Conservation (phyloP, 1,140 invertebrate genomes). For the Stegodyphus mimosarum region DNA sequence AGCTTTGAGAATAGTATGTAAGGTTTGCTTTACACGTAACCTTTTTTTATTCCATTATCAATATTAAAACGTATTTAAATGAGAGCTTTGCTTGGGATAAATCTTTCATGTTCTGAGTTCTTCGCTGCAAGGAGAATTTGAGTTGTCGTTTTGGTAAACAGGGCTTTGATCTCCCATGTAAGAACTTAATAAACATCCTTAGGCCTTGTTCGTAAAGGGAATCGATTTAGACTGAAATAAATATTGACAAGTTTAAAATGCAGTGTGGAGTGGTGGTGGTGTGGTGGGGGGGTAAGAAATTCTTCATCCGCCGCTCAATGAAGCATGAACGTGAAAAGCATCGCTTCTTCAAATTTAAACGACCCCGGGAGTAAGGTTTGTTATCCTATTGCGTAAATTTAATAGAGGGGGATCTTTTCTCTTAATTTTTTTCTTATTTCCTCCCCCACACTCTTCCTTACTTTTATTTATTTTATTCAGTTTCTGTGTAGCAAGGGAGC, state of each 20-base stretch:
- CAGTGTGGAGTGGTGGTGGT: constrained; percentile 17
- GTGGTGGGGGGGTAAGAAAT: constrained; percentile 6
- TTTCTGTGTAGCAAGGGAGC: constrained; percentile 29
- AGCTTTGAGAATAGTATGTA: no score
- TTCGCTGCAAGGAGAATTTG: neutral
- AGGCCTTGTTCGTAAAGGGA: constrained; percentile 14
- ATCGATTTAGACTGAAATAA: constrained; percentile 59
- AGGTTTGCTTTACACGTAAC: neutral
- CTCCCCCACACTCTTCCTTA: neutral
- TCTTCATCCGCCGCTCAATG: constrained; percentile 55
- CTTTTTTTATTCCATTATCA: neutral
- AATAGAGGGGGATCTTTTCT: constrained; percentile 48
- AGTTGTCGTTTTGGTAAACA: neutral
- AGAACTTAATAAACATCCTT: constrained; percentile 34
- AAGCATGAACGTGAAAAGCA: constrained; percentile 50
- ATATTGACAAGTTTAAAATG: constrained; percentile 61
- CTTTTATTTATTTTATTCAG: constrained; percentile 55
- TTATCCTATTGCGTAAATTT: constrained; percentile 60
- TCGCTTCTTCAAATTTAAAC: constrained; percentile 59
- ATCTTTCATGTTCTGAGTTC: neutral
- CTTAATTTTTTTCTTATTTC: constrained; percentile 26
- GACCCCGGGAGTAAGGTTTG: constrained; percentile 52
- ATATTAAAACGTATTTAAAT: constrained; percentile 14
- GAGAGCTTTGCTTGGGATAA: neutral
- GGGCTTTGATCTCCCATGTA: neutral